phyloP scores from a whole-genome alignment of 2,888 invertebrate genomes.

The Endotricha flammealis region DNA sequence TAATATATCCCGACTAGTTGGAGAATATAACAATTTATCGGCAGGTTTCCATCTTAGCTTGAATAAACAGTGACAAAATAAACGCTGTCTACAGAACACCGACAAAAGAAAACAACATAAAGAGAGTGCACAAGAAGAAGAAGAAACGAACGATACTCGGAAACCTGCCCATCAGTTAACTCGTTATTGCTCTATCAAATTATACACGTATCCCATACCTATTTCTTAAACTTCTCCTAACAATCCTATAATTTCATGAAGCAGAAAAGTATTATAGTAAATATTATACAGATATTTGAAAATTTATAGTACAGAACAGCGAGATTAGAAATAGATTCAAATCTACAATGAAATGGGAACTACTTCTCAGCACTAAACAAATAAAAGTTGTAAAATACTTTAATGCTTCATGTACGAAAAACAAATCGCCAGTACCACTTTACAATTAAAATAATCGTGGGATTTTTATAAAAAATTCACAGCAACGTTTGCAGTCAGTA shows the following conservation, averaged over 20 bases:
- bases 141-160: no score
- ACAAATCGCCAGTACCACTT: conserved; percentile 53
- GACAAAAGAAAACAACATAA: neutral
- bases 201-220: conserved; percentile 62
- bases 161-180: conserved; percentile 56
- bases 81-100: neutral
- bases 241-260: conserved; percentile 71
- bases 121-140: no score
- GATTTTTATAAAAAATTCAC: conserved; percentile 49
- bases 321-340: conserved; percentile 66
- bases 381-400: conserved; percentile 56
- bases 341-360: conserved; percentile 58
- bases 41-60: conserved; percentile 39
- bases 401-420: conserved; percentile 69
- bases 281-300: conserved; percentile 64
- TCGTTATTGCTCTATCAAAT: conserved; percentile 54
- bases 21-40: conserved; percentile 32
- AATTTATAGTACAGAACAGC: conserved; percentile 60
- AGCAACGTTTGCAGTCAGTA: conserved; percentile 57
- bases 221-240: conserved; percentile 65
- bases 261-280: conserved; percentile 73
- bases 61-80: conserved; percentile 29
- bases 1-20: conserved; percentile 42
- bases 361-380: conserved; percentile 34
- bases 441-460: conserved; percentile 42